These are phyloP conservation scores for Hephaestus fuliginosus DNA, from an alignment of 2,797 vertebrate species.

Conservation along the genomic window DNA sequence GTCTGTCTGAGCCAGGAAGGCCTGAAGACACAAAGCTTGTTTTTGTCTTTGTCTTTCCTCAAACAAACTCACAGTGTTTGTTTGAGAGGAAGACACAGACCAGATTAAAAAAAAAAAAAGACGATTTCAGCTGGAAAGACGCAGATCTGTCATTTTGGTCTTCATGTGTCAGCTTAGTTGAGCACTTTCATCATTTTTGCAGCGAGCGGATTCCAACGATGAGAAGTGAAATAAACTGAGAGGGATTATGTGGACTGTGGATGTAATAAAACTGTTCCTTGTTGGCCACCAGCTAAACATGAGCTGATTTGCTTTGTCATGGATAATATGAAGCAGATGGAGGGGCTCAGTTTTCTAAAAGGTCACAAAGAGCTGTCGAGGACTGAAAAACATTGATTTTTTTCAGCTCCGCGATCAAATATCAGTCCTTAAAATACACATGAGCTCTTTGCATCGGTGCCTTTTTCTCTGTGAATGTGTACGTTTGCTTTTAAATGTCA, in stretches of 20 bases:
- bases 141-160: background rate
- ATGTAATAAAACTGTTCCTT: background rate
- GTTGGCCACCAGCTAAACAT: background rate
- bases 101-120: too few species aligned
- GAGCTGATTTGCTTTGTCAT: background rate
- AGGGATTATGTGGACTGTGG: background rate
- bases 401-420: background rate
- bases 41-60: background rate
- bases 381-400: background rate
- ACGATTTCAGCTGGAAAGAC: background rate
- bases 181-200: background rate
- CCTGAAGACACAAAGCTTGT: too few species aligned
- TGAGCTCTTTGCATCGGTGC: background rate
- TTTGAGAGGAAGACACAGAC: too few species aligned
- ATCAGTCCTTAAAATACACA: background rate
- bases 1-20: constrained; percentile 3
- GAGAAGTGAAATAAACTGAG: background rate
- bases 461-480: background rate
- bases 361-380: background rate
- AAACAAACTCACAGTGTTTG: too few species aligned
- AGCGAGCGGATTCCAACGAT: background rate
- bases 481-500: too few species aligned
- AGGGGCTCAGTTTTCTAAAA: background rate
- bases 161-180: background rate
- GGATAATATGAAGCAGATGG: background rate